Conservation (phyloP, 2,888 invertebrate species). For the Pteria penguin region DNA sequence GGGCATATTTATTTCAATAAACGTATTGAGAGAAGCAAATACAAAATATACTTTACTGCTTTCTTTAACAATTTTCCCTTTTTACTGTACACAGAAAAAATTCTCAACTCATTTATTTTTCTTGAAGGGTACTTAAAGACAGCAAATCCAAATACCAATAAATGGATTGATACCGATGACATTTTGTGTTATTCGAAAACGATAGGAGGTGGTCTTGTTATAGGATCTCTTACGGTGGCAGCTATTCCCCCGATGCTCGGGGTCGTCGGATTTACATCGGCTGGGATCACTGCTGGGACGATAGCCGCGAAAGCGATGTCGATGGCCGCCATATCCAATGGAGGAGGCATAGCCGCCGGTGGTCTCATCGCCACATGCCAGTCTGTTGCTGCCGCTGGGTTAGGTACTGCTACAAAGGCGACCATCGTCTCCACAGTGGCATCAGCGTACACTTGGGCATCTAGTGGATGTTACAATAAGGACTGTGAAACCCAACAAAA, state of each 20-base stretch:
- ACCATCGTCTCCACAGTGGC: neutral
- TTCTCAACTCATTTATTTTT: too few relatives aligned
- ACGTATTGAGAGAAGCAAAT: too few relatives aligned
- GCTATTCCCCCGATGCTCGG: neutral
- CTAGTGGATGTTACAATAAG: neutral
- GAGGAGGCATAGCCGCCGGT: constrained; percentile 13
- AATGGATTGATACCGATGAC: neutral
- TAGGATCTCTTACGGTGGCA: constrained; percentile 3
- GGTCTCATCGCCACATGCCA: neutral
- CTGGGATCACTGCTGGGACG: constrained; percentile 10
- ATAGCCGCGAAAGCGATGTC: constrained; percentile 13
- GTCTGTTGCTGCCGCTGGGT: constrained; percentile 4
- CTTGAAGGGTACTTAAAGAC: too few relatives aligned
- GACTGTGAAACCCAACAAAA: neutral
- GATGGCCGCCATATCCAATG: constrained; percentile 12
- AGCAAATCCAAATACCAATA: too few relatives aligned
- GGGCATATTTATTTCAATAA: too few relatives aligned
- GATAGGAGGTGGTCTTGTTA: neutral
- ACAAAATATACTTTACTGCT: too few relatives aligned
- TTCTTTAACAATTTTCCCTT: too few relatives aligned
- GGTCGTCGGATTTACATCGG: constrained; percentile 3
- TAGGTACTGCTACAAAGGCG: neutral
- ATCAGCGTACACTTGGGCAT: neutral
- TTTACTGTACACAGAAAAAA: too few relatives aligned
- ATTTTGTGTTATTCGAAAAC: constrained; percentile 1